A percentile compares a stretch with the other conserved stretches of the same genome.
These are phyloP conservation scores for Brachypteracias leptosomus DNA, from an alignment of 2,113 vertebrate genomes.

Conservation along the genomic window DNA sequence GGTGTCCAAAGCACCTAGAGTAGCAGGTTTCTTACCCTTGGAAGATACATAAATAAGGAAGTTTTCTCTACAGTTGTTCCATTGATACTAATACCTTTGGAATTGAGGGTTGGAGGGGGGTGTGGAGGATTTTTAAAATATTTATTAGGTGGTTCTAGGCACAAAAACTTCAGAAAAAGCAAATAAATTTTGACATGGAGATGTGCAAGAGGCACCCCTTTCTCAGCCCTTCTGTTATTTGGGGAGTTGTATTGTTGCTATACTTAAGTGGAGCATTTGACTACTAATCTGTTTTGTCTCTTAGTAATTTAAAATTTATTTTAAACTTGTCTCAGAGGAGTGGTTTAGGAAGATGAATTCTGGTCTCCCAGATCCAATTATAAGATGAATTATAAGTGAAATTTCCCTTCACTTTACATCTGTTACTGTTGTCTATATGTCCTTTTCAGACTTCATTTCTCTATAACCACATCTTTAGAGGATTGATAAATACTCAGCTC, in stretches of 20 bases:
- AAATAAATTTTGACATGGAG: neutral
- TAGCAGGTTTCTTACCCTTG: neutral
- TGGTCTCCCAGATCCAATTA: neutral
- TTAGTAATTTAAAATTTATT: neutral
- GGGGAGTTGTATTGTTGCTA: rapidly evolving
- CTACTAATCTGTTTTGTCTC: neutral
- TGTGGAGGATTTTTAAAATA: neutral
- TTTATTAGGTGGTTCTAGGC: neutral
- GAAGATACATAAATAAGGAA: neutral
- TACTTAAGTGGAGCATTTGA: neutral
- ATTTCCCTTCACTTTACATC: neutral
- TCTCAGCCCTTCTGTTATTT: neutral
- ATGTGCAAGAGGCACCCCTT: neutral
- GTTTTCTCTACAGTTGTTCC: neutral
- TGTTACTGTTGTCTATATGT: neutral
- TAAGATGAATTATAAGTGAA: no score
- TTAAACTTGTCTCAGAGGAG: neutral
- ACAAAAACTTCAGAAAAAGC: neutral
- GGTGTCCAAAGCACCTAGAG: neutral
- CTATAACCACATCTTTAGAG: neutral
- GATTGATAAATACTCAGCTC: neutral
- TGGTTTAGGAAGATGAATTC: neutral
- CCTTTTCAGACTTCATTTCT: neutral
- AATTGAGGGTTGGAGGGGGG: neutral
- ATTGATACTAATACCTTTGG: neutral